Evolutionary conservation across 1,140 invertebrate species (phyloP), one percentile per base, ranked within the genome.

Genomic region (Coelopa frigida): DNA sequence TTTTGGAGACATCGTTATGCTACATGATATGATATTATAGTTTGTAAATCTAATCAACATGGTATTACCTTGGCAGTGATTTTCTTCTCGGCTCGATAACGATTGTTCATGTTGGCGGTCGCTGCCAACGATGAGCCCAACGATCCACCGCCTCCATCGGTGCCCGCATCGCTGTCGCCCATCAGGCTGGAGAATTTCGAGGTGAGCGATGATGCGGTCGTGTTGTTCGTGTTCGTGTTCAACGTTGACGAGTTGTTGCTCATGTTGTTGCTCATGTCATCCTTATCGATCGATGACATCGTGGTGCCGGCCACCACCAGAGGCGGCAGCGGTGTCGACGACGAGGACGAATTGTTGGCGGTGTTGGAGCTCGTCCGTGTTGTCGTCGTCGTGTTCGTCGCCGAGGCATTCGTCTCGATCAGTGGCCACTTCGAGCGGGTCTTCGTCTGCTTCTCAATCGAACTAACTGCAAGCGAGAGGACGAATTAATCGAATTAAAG

Each of bases 51-150:
- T 29, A 14, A 29, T 10, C 14, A 8, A 29, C 8, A 29, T 29
- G 2, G 11, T 52, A 59, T 63, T 44, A 68, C 64, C 64, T 68
- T 68, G 61, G 64, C 64, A 68, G 64, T 68, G 61, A 60, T 65
- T 68, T 68, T 68, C 59, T 68, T 69, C 53, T 69, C 66, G 18
- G 66, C 52, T 12, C 66, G 56, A 53, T 61, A 68, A 21, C 66
- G 66, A 55, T 66, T 69, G 40, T 53, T 57, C 33, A 68, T 53
- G 50, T 58, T 63, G 49, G 55, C 54, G 11, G 55, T 51, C 4
- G 15, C 52, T 40, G 11, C 48, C n/a, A 54, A 22, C 50, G n/a
- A n/a, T n/a, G n/a, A n/a, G n/a, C n/a, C n/a, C n/a, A n/a, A n/a
- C n/a, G n/a, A n/a, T 21, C 58, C 41, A 22, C 44, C 44, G 3